Conservation (phyloP, 2,797 vertebrate species). For the Hybognathus amarus region DNA sequence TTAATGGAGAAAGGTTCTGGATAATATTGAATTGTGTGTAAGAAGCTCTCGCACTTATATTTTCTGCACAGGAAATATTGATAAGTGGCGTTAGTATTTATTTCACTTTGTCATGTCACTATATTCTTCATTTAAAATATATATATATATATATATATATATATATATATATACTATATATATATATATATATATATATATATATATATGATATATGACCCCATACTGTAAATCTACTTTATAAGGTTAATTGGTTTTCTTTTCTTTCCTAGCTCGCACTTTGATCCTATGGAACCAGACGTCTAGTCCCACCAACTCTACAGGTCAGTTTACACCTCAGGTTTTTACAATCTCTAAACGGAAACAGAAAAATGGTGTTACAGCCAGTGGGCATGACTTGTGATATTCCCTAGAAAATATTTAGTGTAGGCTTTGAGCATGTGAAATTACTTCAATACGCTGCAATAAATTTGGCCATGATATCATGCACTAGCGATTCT, state of each 20-base stretch:
- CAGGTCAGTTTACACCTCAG: slow-evolving; percentile 46
- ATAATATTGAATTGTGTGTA: background rate
- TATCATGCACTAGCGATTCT: background rate
- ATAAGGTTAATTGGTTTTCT: background rate
- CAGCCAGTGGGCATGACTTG: background rate
- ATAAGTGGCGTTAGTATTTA: background rate
- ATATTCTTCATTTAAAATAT: background rate
- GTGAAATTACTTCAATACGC: background rate
- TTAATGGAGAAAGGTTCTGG: background rate
- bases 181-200: no score
- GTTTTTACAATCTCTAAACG: background rate
- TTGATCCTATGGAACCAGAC: slow-evolving; percentile 62
- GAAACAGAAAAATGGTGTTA: background rate
- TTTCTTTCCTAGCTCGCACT: slow-evolving; percentile 56
- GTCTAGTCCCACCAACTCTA: slow-evolving; percentile 50
- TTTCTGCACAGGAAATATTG: background rate
- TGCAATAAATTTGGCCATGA: background rate
- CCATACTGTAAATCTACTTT: background rate
- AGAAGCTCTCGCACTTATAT: background rate
- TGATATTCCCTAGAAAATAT: background rate
- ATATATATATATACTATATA: no score
- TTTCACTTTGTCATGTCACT: background rate
- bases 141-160: no score
- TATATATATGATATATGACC: no score
- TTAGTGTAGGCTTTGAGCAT: background rate